These are phyloP conservation scores for Labeo calbasu DNA, from an alignment of 2,797 vertebrate genomes.

Conservation along the genomic window DNA sequence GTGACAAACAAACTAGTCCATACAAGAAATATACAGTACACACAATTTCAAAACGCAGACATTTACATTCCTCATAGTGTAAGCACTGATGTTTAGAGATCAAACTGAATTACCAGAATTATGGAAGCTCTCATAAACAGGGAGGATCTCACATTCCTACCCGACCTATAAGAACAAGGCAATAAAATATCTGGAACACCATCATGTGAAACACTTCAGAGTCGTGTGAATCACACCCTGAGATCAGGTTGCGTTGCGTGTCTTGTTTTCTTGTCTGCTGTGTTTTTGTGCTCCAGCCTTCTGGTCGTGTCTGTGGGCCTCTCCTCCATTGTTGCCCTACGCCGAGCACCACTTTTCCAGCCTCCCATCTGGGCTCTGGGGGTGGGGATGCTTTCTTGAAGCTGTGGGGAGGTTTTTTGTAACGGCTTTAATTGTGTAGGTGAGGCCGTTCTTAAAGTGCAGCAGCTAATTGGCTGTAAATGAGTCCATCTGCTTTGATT, in stretches of 20 bases:
- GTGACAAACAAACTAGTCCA: slow-evolving; percentile 20
- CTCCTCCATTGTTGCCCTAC: slow-evolving; percentile 22
- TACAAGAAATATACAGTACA: not conserved
- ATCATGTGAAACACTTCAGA: not conserved
- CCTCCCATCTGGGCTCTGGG: slow-evolving; percentile 61
- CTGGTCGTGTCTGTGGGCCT: not conserved
- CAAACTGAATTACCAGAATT: slow-evolving; percentile 10
- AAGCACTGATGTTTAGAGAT: not conserved
- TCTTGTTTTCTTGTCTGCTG: slow-evolving; percentile 13
- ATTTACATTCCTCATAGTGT: slow-evolving; percentile 11
- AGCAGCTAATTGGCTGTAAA: slow-evolving; percentile 79
- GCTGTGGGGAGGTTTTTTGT: slow-evolving; percentile 57
- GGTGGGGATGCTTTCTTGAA: slow-evolving; percentile 41
- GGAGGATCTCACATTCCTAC: not conserved
- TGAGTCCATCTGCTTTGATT: slow-evolving; percentile 81
- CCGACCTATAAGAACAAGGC: not conserved
- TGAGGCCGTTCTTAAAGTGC: slow-evolving; percentile 69
- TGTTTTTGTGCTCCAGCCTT: slow-evolving; percentile 30
- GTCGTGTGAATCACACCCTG: not conserved
- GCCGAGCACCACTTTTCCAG: slow-evolving; percentile 1
- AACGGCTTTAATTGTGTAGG: slow-evolving; percentile 71
- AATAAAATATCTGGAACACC: not conserved
- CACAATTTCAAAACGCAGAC: not conserved
- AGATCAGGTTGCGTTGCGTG: not conserved
- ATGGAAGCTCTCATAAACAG: not conserved